Evolutionary conservation across 2,888 invertebrate genomes (phyloP).

Genomic region (Drosophila meridionalis): DNA sequence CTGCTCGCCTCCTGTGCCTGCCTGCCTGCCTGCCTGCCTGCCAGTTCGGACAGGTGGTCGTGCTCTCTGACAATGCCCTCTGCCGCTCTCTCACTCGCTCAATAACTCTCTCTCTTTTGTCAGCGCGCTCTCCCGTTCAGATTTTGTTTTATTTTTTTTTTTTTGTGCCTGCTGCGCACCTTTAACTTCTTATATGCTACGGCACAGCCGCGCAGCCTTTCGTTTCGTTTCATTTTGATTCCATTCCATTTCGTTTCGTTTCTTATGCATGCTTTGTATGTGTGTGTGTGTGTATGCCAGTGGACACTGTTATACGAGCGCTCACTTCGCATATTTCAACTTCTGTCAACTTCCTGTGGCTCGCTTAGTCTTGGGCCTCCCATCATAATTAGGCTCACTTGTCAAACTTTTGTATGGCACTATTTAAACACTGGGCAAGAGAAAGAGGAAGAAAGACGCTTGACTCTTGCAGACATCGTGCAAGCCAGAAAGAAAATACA

Average conservation of each 20-base stretch:
- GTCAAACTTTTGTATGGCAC: slow-evolving; percentile 39
- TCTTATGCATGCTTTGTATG: slow-evolving; percentile 12
- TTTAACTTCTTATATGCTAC: slow-evolving; percentile 36
- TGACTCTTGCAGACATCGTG: slow-evolving; percentile 33
- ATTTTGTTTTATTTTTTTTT: slow-evolving; percentile 22
- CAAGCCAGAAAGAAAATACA: slow-evolving; percentile 38
- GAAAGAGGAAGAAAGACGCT: slow-evolving; percentile 8
- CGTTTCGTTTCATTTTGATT: slow-evolving; percentile 30
- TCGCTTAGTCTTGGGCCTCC: slow-evolving; percentile 6
- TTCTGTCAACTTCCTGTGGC: slow-evolving; percentile 61
- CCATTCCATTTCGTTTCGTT: slow-evolving; percentile 54
- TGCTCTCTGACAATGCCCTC: slow-evolving; percentile 17
- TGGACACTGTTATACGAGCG: slow-evolving; percentile 54
- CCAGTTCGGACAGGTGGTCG: slow-evolving; percentile 72
- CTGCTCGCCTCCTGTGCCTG: slow-evolving; percentile 28
- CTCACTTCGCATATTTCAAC: slow-evolving; percentile 23
- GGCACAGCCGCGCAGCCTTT: slow-evolving; percentile 38
- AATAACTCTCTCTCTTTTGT: slow-evolving; percentile 2
- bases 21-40: slow-evolving; percentile 32
- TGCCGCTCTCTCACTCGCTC: not conserved
- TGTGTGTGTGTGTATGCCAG: slow-evolving; percentile 35
- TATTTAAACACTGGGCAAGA: slow-evolving; percentile 23
- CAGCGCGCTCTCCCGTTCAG: slow-evolving; percentile 36
- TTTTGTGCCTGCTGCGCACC: slow-evolving; percentile 35
- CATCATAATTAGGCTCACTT: slow-evolving; percentile 62